Evolutionary conservation across 2,113 vertebrate genomes (phyloP).

Genomic region (Ictidomys tridecemlineatus): DNA sequence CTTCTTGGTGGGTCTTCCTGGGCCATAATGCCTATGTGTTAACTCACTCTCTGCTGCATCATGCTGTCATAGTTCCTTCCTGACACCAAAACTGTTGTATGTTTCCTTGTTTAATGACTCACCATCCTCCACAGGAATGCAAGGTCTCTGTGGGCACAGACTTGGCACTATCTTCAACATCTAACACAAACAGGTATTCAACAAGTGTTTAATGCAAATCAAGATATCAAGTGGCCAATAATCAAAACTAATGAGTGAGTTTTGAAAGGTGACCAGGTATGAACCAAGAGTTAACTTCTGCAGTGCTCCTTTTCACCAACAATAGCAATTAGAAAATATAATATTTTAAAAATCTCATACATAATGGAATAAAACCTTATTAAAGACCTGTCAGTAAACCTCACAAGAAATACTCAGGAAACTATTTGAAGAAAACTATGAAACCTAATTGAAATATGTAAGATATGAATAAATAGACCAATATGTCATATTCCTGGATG

Average conservation of each 20-base stretch:
- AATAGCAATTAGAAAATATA: slow-evolving; percentile 2
- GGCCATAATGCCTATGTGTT: not conserved
- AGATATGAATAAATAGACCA: not conserved
- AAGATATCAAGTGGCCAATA: not conserved
- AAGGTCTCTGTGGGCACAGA: not conserved
- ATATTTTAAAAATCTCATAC: slow-evolving; percentile 19
- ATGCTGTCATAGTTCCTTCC: not conserved
- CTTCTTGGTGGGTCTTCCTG: not conserved
- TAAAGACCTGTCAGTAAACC: not conserved
- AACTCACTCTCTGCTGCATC: not conserved
- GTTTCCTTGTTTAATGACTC: not conserved
- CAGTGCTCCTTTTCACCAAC: not conserved
- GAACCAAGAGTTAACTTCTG: not conserved
- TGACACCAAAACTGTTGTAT: not conserved
- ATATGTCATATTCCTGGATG: not conserved
- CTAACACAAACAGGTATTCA: not conserved
- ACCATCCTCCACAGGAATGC: not conserved
- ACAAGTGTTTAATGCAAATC: not conserved
- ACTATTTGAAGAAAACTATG: not conserved
- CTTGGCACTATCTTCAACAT: not conserved
- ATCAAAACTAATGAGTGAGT: not conserved
- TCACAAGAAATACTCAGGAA: slow-evolving; percentile 6
- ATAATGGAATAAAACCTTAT: not conserved
- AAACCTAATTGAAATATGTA: not conserved
- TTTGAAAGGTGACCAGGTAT: not conserved